Evolutionary conservation across 2,888 invertebrate genomes (phyloP), one percentile per base, ranked within the genome.

Genomic region (Zhuqinia jingwanae): DNA sequence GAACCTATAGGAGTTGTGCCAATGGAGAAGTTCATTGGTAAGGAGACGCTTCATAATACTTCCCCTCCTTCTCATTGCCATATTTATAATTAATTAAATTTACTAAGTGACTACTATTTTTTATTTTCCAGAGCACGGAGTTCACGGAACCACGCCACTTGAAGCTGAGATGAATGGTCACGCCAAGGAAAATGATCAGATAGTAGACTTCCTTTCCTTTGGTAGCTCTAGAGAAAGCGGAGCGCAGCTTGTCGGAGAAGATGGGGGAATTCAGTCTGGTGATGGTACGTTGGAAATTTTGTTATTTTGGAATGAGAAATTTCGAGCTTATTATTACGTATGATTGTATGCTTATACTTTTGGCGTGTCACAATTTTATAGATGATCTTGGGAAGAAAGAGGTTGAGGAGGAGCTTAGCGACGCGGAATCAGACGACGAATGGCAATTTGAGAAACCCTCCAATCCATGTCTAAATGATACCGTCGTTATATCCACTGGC

Each of bases 371-470:
- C n/a, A 36, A 36, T 13, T 30, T 27, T 65, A 8, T 22, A 65
- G 65, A 65, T 10, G 27, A 6, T 2, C 6, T 68, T 11, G 68
- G 6, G 1, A 68, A 42, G 15, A 70, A 70, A 13, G 70, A 70
- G 20, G 70, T 68, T 13, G 73, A 63, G 45, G 84, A 87, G 82
- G 81, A 77, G n/a, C 17, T 85, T 60, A 88, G 85, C 53, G 85
- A 85, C 56, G 85, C 70, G n/a, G 83, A 83, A 63, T 77, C 87
- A 15, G 88, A 81, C 78, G 88, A 88, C 50, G 85, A 88, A 42
- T 88, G 85, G 85, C 85, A 85, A n/a, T 85, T 82, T 27, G 70
- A 92, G 83, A 80, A 88, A 22, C 90, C 92, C 1, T 50, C 91
- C n/a, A 92, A 92, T 86, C 84, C 68, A 20, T 17, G 42, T 30